Evolutionary conservation across 2,113 vertebrate genomes (phyloP).

Genomic region (Halcyon malimbica): DNA sequence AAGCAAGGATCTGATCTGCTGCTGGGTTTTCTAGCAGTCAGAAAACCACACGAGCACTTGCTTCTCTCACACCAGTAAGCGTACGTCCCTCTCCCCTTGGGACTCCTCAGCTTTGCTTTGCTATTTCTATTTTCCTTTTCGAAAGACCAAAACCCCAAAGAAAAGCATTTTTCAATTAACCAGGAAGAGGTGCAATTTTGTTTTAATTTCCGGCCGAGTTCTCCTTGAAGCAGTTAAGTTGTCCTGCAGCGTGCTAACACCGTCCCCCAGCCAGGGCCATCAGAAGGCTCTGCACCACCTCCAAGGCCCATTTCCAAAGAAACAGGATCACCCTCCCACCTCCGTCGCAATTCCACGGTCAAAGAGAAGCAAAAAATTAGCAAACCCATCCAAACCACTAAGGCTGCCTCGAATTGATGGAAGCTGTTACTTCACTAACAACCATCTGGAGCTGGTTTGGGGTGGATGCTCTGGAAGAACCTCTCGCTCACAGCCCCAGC

Average conservation of each 20-base stretch:
- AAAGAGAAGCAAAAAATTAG: background rate
- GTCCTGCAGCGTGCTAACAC: background rate
- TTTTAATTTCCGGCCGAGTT: background rate
- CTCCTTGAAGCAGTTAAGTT: background rate
- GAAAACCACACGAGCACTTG: background rate
- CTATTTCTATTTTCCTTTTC: background rate
- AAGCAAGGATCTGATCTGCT: background rate
- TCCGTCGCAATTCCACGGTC: background rate
- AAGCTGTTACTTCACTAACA: background rate
- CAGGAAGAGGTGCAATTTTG: background rate
- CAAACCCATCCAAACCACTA: rapidly evolving
- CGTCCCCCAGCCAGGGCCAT: rapidly evolving
- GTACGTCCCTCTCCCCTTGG: background rate
- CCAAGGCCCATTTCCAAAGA: background rate
- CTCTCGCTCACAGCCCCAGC: background rate
- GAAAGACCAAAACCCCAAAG: background rate
- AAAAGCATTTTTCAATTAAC: rapidly evolving
- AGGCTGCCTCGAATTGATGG: background rate
- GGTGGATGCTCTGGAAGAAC: background rate
- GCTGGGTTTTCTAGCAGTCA: background rate
- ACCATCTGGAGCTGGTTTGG: background rate
- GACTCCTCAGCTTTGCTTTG: background rate
- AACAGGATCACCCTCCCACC: background rate
- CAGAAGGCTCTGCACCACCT: background rate
- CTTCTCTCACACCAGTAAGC: rapidly evolving